Base-by-base conservation (phyloP, 2,113 vertebrate species). In the rabbit (Oryctolagus cuniculus) region DNA sequence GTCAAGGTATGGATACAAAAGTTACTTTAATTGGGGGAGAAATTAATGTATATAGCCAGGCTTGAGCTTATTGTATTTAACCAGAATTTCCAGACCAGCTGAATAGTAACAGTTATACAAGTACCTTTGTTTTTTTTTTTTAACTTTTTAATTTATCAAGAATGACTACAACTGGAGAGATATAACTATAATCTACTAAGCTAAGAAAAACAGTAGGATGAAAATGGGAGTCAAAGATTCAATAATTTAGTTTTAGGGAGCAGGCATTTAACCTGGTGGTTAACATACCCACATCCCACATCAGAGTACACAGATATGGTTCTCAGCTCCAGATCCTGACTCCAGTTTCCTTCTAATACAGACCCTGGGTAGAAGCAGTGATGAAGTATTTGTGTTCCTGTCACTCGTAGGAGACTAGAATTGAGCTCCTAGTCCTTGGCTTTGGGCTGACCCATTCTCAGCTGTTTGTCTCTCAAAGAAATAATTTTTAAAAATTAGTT, bases 41-140 rank as follows among this genome's bases (percentile, higher is more conserved):
- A 75, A 70, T 5, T 73, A 79, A 67, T 22, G 1, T 27, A 73
- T 75, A 51, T 38, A 92, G 77, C 24, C 5, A 93, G 51, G 25
- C 36, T 51, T 61, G 17, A 6, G 6, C 10, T 73, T 93, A 77
- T 12, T 61, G 34, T 4, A 58, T 31, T 73, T 88, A 90, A 36
- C 24, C 34, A 95, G 73, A 64, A 78, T 63, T 95, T 78, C 73
- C 19, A 78, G 10, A 91, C 81, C 11, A 64, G 77, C n/a, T 78
- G 61, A 49, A 72, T 5, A 84, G 34, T 29, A 87, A 89, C 15
- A 44, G 21, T 78, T 70, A 44, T 44, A 44, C 44, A 44, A 44
- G 44, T 44, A 44, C 44, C 44, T 44, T 44, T 55, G 3, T 15
- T 38, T 75, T 49, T 38, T 75, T 49, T 70, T 91, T 67, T 58